Evolutionary conservation across 2,888 invertebrate species (phyloP).

Genomic region (Octonoba sinensis): DNA sequence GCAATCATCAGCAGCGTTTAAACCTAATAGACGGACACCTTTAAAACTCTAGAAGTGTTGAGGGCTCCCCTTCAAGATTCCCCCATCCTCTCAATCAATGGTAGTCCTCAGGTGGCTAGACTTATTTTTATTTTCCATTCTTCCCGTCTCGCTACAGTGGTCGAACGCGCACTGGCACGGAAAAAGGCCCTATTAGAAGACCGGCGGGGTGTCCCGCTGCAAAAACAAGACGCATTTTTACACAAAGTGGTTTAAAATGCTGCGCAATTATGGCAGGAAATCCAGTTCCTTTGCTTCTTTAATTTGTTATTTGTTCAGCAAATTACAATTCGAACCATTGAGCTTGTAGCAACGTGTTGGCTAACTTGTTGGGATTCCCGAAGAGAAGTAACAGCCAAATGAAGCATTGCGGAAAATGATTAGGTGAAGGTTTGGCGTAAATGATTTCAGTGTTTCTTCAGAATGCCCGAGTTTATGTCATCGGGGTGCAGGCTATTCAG

Average conservation of each 20-base stretch:
- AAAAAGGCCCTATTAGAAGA: conserved; percentile 54
- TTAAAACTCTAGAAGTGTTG: conserved; percentile 62
- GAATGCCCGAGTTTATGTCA: too few species aligned
- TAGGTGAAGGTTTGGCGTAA: too few species aligned
- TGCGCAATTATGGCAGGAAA: conserved; percentile 33
- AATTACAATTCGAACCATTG: conserved; percentile 39
- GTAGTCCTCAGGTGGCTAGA: conserved; percentile 51
- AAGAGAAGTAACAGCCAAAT: too few species aligned
- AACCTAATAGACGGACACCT: conserved; percentile 63
- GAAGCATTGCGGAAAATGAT: too few species aligned
- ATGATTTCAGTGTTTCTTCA: too few species aligned
- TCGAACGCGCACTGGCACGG: conserved; percentile 36
- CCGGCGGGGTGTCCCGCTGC: conserved; percentile 21
- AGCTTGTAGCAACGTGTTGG: background rate
- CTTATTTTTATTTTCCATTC: conserved; percentile 39
- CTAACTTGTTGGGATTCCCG: background rate
- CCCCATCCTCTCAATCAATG: conserved; percentile 52
- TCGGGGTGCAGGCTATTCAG: background rate
- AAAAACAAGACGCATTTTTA: conserved; percentile 14
- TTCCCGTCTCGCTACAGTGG: conserved; percentile 37
- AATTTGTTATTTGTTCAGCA: conserved; percentile 44
- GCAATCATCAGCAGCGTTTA: conserved; percentile 54
- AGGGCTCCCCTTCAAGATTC: conserved; percentile 41
- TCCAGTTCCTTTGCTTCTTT: conserved; percentile 20
- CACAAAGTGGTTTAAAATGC: conserved; percentile 15